Evolutionary conservation across 2,797 vertebrate genomes (phyloP).

Genomic region (Knipowitschia caucasica): DNA sequence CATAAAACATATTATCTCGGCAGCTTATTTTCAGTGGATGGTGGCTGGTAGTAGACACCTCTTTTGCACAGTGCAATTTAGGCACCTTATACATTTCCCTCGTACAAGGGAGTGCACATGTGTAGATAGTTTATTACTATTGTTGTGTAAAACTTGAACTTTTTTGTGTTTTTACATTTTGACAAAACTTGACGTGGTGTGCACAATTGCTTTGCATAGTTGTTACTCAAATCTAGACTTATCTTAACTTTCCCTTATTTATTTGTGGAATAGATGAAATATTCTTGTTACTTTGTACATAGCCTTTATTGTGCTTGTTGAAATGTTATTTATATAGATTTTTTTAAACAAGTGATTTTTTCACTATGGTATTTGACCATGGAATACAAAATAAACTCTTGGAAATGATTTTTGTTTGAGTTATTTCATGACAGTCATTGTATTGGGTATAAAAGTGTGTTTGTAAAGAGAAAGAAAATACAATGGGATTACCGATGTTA

Average conservation of each 20-base stretch:
- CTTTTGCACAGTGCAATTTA: slow-evolving; percentile 80
- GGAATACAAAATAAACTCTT: slow-evolving; percentile 73
- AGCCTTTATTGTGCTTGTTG: slow-evolving; percentile 72
- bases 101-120: slow-evolving; percentile 70
- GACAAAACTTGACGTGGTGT: slow-evolving; percentile 68
- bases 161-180: slow-evolving; percentile 45
- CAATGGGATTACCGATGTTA: no score
- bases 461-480: no score
- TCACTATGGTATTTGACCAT: slow-evolving; percentile 71
- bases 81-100: slow-evolving; percentile 65
- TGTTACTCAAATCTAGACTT: slow-evolving; percentile 63
- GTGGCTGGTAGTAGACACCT: slow-evolving; percentile 68
- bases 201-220: slow-evolving; percentile 68
- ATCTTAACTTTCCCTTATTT: slow-evolving; percentile 73
- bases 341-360: slow-evolving; percentile 65
- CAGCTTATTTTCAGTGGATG: slow-evolving; percentile 66
- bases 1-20: slow-evolving; percentile 63
- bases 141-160: slow-evolving; percentile 67
- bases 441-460: no score
- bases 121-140: slow-evolving; percentile 69
- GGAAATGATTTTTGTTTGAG: slow-evolving; percentile 25
- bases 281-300: slow-evolving; percentile 71
- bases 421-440: neutral
- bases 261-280: slow-evolving; percentile 71
- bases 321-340: slow-evolving; percentile 80